phyloP scores from a whole-genome alignment of 2,113 vertebrate species.

The Pedionomus torquatus region DNA sequence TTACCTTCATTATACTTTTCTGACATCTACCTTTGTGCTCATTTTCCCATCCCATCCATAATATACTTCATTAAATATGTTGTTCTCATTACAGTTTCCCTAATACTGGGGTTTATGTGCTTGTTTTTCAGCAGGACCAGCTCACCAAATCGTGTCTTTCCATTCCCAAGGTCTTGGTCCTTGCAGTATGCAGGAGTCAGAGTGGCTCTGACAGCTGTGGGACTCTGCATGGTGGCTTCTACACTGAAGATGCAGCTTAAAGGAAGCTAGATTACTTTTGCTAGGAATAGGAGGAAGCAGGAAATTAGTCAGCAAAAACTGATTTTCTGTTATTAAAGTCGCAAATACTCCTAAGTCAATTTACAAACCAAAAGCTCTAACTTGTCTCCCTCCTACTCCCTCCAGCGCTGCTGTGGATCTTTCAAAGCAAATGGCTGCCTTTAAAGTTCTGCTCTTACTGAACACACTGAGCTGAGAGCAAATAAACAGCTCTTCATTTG shows the following conservation, averaged over 20 bases:
- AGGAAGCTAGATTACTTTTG: not conserved
- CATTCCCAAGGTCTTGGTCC: not conserved
- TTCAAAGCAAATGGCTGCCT: constrained; percentile 37
- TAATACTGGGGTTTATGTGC: not conserved
- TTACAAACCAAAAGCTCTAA: constrained; percentile 11
- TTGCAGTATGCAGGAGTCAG: not conserved
- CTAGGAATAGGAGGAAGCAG: not conserved
- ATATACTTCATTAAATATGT: not conserved
- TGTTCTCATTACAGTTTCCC: not conserved
- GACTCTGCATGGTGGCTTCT: not conserved
- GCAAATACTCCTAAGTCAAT: not conserved
- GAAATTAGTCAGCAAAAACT: not conserved
- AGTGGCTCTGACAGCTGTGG: not conserved
- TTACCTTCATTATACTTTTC: not conserved
- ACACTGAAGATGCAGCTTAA: not conserved
- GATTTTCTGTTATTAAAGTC: not conserved
- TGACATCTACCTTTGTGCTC: not conserved
- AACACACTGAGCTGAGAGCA: constrained; percentile 4
- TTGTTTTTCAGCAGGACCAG: not conserved
- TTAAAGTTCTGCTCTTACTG: constrained; percentile 24
- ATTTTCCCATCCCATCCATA: not conserved
- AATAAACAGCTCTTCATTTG: constrained; percentile 21
- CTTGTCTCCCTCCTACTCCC: not conserved
- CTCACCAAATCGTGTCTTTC: not conserved
- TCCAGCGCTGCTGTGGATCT: not conserved